Evolutionary conservation across 1,140 invertebrate species (phyloP), one percentile per base, ranked within the genome.

Genomic region (Tetraneura akinire): DNA sequence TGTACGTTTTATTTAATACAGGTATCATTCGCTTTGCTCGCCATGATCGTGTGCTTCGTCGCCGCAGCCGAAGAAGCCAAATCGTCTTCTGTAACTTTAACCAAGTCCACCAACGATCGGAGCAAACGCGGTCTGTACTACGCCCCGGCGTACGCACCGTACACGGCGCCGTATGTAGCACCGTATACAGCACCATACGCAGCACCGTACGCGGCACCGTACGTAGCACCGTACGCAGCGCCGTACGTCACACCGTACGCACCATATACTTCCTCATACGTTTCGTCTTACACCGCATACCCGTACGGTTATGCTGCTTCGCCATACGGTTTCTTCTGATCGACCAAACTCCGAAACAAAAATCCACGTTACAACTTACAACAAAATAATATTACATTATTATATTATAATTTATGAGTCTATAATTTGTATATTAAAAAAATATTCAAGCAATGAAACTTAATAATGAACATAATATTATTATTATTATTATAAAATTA

Each of bases 41-140:
- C 74, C 4, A 45, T 78, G 32, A 6, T 51, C 21, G 37, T 78
- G 37, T 78, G 74, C 74, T 78, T 60, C 53, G 74, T 42, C 23
- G 53, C 51, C 32, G 74, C 74, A 0, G 55, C 74, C 37, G 47
- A 78, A 62, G 37, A 78, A 57, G 29, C 71, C 16, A 74, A 74
- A 57, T 8, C 26, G 1, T 23, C 70, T 11, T 47, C 66, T 9
- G 29, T 37, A 11, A 8, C 32, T 6, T n/a, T n/a, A n/a, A 3
- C 21, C 42, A 68, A 68, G 42, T 47, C 73, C n/a, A 37, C 23
- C 55, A 18, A 37, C 21, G 74, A 78, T 55, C 37, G 74, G 18
- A 78, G 74, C 55, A 78, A 78, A 47, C 74, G 74, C 6, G 74
- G 74, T 0, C 14, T 78, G 32, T 57, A 60, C 51, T 71, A 71